A percentile compares a stretch with the other conserved stretches of the same genome.
Conservation (phyloP, 2,797 vertebrate genomes). For the Epinephelus malabaricus region DNA sequence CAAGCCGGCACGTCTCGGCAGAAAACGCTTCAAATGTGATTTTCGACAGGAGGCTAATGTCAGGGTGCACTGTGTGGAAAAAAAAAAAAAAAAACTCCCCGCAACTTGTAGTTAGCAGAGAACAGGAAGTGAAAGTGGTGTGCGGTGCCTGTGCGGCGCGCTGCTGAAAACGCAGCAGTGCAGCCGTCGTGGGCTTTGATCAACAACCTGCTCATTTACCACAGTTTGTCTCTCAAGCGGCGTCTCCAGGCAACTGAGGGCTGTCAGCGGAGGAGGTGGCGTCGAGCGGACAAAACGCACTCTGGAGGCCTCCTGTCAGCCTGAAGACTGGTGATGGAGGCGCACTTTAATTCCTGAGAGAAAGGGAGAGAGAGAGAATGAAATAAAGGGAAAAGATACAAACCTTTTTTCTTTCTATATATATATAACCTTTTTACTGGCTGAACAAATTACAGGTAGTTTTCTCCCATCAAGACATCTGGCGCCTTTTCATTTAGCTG, state of each 20-base stretch:
- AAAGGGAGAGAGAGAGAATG: constrained; percentile 9
- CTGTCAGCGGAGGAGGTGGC: constrained; percentile 76
- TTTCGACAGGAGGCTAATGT: constrained; percentile 68
- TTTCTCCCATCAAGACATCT: constrained; percentile 70
- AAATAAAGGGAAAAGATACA: constrained; percentile 13
- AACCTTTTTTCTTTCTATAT: constrained; percentile 67
- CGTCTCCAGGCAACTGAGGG: constrained; percentile 86
- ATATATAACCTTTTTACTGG: constrained; percentile 81
- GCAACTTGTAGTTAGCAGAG: constrained; percentile 43
- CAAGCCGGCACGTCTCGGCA: constrained; percentile 37
- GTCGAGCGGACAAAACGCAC: constrained; percentile 73
- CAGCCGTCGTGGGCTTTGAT: constrained; percentile 75
- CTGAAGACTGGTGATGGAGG: constrained; percentile 65
- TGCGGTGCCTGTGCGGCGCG: constrained; percentile 9
- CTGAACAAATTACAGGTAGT: constrained; percentile 82
- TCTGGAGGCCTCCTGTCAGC: constrained; percentile 82
- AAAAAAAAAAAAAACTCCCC: constrained; percentile 11
- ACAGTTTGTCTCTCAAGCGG: constrained; percentile 75
- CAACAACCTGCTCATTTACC: constrained; percentile 81
- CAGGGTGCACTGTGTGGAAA: constrained; percentile 31
- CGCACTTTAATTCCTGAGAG: constrained; percentile 57
- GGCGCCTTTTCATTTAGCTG: constrained; percentile 62
- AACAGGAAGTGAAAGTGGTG: constrained; percentile 62
- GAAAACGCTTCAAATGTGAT: constrained; percentile 55
- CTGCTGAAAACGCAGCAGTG: constrained; percentile 61